Base-by-base conservation (phyloP, 92 coral and sea anemone genomes). In the Palythoa grandis region DNA sequence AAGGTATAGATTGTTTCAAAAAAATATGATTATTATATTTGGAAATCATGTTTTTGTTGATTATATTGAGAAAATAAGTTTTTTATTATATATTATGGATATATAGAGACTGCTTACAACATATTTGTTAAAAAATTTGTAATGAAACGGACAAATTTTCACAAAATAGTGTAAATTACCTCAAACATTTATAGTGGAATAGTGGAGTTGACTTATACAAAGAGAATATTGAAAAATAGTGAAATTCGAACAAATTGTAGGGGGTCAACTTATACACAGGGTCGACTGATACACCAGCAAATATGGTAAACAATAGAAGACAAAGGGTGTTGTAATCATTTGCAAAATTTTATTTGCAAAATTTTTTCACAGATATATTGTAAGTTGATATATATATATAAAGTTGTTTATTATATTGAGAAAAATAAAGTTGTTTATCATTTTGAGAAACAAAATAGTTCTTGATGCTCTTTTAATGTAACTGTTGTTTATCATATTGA, bases 401-500 rank as follows among this genome's bases (percentile, higher is more conserved):
- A 63, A 63, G 63, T 63, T 63, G 70, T 63, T 63, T 63, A 63
- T 63, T 63, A n/a, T 1, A 63, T 63, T 63, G 70, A 63, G 70
- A 63, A 63, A 63, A 63, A 54, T 63, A 63, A 63, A 63, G 70
- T 63, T 63, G 70, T 63, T 63, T 63, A 17, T 63, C 70, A 63
- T 63, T 63, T 63, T 63, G 70, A 63, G 70, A 63, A 63, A 63
- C 70, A 63, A 63, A 63, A 63, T 63, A 63, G 70, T 63, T 63
- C 70, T 63, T 63, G 70, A 63, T 63, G 70, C 70, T 63, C 70
- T 63, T 63, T 63, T 63, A 17, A 63, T 63, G 70, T 63, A 63
- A 63, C 70, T 63, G 70, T 63, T 63, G 70, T 63, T 63, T 63
- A 63, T 63, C 70, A 63, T 63, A 63, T 63, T 63, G 70, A 63